Base-by-base conservation (phyloP, 2,113 vertebrate species). In the Alosa alosa region DNA sequence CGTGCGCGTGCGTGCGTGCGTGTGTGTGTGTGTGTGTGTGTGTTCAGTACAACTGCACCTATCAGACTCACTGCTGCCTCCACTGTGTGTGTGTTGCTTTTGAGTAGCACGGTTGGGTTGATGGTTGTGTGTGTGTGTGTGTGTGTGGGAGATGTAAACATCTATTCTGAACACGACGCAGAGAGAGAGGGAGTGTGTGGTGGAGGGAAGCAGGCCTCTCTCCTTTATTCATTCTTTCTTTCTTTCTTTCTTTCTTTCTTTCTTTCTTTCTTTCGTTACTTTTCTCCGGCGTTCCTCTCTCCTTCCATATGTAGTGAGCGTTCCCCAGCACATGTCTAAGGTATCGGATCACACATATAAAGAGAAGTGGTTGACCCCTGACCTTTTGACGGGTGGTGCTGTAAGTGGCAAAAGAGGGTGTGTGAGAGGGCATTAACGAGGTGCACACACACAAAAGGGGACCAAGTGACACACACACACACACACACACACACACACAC, bases 341-440 rank as follows among this genome's bases (percentile, higher is more conserved):
- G 64, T 25, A 11, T 72, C 25, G 25, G 9, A 72, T 72, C 25
- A 31, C 64, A 72, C n/a, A 3, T 72, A 15, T 72, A 72, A 72
- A 72, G 25, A 64, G 57, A 36, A 36, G 25, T 25, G n/a, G 25
- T 72, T 72, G 64, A 72, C 22, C 64, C 31, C 0, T 72, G 64
- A 31, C 10, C 64, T 31, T 31, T 72, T 72, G 64, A 7, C 64
- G 25, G 64, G 64, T 15, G 64, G 9, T 36, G 64, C 64, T 72
- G 64, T 31, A 72, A 72, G 64, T 31, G 64, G n/a, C 13, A 25
- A 72, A 72, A 72, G 64, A 72, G 64, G 64, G 64, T 72, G 64
- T 72, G 64, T 31, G 64, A 72, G 64, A 36, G 64, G n/a, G 64
- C 64, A 72, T 72, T 72, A 72, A 72, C 64, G 64, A 72, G 64